These are phyloP conservation scores for Spatulosminthurus flaviceps DNA, from an alignment of 2,888 invertebrate genomes.

Conservation along the genomic window DNA sequence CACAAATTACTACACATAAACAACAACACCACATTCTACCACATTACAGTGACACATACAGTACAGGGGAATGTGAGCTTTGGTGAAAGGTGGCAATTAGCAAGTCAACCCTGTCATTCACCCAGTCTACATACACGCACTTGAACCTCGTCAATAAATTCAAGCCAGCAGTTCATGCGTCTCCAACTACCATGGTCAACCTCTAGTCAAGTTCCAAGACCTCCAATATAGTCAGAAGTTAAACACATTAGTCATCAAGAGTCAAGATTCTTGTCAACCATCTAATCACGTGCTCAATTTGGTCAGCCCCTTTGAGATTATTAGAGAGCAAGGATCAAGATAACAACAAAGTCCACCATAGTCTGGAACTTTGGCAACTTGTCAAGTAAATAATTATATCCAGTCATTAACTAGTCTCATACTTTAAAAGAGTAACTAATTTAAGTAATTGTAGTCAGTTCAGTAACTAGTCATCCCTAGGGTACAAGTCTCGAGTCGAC, in stretches of 20 bases:
- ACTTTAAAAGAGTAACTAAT: not conserved
- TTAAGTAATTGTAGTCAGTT: not conserved
- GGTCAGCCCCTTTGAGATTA: not conserved
- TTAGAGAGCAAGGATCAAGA: too few species aligned
- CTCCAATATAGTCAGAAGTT: not conserved
- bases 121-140: not conserved
- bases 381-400: conserved; percentile 11
- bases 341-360: not conserved
- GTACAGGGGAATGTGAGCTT: conserved; percentile 9
- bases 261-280: not conserved
- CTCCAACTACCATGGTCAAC: not conserved
- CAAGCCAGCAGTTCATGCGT: too few species aligned
- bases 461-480: conserved; percentile 25
- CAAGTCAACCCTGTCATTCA: conserved; percentile 6
- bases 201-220: not conserved
- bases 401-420: not conserved
- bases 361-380: not conserved
- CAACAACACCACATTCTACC: too few species aligned
- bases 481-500: not conserved
- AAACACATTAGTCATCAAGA: not conserved
- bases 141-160: too few species aligned
- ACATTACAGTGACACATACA: not conserved
- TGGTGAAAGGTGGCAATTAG: conserved; percentile 10
- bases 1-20: not conserved
- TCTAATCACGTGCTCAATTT: not conserved